phyloP scores from a whole-genome alignment of 1,140 invertebrate species.

The Tyrophagus putrescentiae region DNA sequence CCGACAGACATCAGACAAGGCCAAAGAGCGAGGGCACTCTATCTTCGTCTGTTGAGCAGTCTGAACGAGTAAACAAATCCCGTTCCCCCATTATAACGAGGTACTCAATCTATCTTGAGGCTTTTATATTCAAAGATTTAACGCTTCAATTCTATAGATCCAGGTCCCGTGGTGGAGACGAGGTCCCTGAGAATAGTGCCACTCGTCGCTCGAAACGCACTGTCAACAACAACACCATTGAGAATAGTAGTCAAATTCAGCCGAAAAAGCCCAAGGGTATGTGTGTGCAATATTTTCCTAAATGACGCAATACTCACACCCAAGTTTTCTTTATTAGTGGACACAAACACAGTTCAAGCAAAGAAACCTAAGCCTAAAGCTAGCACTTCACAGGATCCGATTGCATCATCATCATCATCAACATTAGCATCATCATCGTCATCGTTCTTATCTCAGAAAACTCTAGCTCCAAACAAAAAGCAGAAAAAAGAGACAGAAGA shows the following conservation, averaged over 20 bases:
- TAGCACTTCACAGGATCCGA: too few species aligned
- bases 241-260: neutral
- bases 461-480: too few species aligned
- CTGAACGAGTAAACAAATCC: slow-evolving; percentile 10
- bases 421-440: too few species aligned
- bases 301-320: too few species aligned
- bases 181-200: slow-evolving; percentile 2
- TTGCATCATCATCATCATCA: too few species aligned
- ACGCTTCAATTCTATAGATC: neutral
- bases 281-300: too few species aligned
- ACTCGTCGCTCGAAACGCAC: neutral
- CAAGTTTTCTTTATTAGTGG: too few species aligned
- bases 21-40: slow-evolving; percentile 18
- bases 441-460: too few species aligned
- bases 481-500: neutral
- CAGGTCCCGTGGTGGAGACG: slow-evolving; percentile 1
- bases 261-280: slow-evolving; percentile 1
- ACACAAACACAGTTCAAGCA: neutral
- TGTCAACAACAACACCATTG: neutral
- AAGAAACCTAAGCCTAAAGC: neutral
- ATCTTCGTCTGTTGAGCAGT: slow-evolving; percentile 16
- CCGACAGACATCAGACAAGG: slow-evolving; percentile 18
- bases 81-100: slow-evolving; percentile 16
- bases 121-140: neutral
- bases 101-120: neutral